Evolutionary conservation across 2,113 vertebrate genomes (phyloP), one percentile per base, ranked within the genome.

Genomic region (Hemibagrus wyckioides): DNA sequence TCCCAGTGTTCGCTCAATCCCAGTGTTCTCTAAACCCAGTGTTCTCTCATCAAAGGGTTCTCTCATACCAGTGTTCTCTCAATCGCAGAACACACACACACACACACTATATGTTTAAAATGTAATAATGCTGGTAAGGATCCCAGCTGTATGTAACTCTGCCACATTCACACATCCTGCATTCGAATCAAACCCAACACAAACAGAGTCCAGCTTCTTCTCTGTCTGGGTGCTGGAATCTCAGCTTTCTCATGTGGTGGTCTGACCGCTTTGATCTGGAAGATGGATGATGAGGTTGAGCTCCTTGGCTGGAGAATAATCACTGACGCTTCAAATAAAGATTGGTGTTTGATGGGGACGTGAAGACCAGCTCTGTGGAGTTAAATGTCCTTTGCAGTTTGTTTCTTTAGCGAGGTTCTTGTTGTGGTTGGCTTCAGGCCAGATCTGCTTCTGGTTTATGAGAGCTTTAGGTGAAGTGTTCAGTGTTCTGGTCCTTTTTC

Each of bases 101-200:
- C n/a, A n/a, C n/a, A n/a, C n/a, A n/a, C n/a, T n/a, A n/a, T n/a
- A n/a, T n/a, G n/a, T n/a, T n/a, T n/a, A n/a, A n/a, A n/a, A n/a
- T n/a, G n/a, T 56, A 73, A 28, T 59, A 28, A 54, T 54, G 8
- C 48, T 57, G 25, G 2, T 81, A 81, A 41, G n/a, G n/a, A n/a
- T n/a, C n/a, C n/a, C n/a, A n/a, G n/a, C 52, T 85, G 86, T 82
- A 57, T 88, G 89, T 87, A 89, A 87, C 87, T 87, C 85, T 36
- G 23, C 83, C 59, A 50, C 86, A 83, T 9, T 63, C 30, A 21
- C 23, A 44, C 75, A 87, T 54, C n/a, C 65, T 59, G 56, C 54
- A 2, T 48, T 8, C 4, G 75, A 82, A 82, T 73, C 44, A 85
- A 88, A 33, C 39, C 61, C 59, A 87, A 89, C 82, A 82, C 88